These are phyloP conservation scores for Nannospalax galili DNA, from an alignment of 2,113 vertebrate species.

Conservation along the genomic window DNA sequence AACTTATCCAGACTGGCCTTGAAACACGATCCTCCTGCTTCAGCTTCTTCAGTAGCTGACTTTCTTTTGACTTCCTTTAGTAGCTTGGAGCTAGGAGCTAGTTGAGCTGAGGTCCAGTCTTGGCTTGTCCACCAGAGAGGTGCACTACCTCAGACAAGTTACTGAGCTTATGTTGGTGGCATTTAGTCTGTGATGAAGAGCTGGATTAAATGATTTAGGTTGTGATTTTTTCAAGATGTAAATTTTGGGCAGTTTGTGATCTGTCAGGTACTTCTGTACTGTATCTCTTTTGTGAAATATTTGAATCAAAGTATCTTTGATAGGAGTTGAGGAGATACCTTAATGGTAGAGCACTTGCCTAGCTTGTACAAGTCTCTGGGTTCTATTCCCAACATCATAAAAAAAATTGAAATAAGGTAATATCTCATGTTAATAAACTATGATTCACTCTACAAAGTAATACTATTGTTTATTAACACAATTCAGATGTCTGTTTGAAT, in stretches of 20 bases:
- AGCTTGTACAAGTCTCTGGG: not conserved
- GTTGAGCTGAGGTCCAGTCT: not conserved
- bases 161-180: not conserved
- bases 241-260: constrained; percentile 34
- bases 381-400: not conserved
- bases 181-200: not conserved
- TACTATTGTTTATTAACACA: not conserved
- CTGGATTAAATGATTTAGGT: not conserved
- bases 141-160: not conserved
- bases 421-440: constrained; percentile 1
- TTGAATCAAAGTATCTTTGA: not conserved
- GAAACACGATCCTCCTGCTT: not conserved
- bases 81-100: not conserved
- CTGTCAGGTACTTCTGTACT: constrained; percentile 15
- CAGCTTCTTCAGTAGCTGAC: not conserved
- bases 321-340: not conserved
- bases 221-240: not conserved
- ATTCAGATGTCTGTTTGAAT: not conserved
- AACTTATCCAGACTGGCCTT: not conserved
- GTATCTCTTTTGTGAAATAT: constrained; percentile 23
- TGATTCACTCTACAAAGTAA: not conserved
- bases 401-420: not conserved
- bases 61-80: not conserved
- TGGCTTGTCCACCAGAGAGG: not conserved
- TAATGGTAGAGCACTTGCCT: not conserved